These are phyloP conservation scores for Melanotaenia maccullochi DNA, from an alignment of 2,797 vertebrate species.

Conservation along the genomic window DNA sequence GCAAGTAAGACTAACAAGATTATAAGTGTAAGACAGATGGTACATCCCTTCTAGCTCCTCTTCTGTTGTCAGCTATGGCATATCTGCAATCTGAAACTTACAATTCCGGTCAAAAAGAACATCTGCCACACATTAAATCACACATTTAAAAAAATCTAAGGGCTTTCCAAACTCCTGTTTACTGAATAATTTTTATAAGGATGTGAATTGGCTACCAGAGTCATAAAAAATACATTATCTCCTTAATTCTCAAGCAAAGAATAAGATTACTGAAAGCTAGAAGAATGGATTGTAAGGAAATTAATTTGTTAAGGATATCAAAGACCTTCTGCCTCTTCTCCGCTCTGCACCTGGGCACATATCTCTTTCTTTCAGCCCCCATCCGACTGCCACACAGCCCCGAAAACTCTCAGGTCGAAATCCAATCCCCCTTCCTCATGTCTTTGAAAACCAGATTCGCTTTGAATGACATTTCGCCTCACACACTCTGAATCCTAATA, in stretches of 20 bases:
- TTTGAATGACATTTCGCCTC: slow-evolving; percentile 48
- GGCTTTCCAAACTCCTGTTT: slow-evolving; percentile 3
- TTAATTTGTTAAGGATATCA: slow-evolving; percentile 52
- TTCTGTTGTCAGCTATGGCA: slow-evolving; percentile 16
- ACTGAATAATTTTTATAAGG: neutral
- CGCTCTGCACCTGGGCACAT: slow-evolving; percentile 30
- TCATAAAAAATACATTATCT: slow-evolving; percentile 27
- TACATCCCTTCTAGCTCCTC: neutral
- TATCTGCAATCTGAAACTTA: slow-evolving; percentile 26
- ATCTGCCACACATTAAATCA: slow-evolving; percentile 6
- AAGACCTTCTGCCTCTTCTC: slow-evolving; percentile 35
- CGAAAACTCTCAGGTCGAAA: slow-evolving; percentile 64
- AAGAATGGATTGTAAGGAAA: slow-evolving; percentile 40
- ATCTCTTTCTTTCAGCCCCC: slow-evolving; percentile 53
- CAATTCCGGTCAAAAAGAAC: slow-evolving; percentile 23
- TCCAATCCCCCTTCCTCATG: slow-evolving; percentile 42
- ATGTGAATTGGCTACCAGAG: slow-evolving; percentile 41
- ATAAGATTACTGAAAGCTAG: slow-evolving; percentile 39
- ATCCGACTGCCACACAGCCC: slow-evolving; percentile 55
- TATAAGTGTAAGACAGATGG: slow-evolving; percentile 2
- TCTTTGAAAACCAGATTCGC: slow-evolving; percentile 58
- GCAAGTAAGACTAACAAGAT: slow-evolving; percentile 21
- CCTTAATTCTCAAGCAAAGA: slow-evolving; percentile 32
- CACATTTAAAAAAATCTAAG: neutral
- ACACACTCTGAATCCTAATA: slow-evolving; percentile 58